Evolutionary conservation across 2,797 vertebrate genomes (phyloP).

Genomic region (Chloroceryle inda): DNA sequence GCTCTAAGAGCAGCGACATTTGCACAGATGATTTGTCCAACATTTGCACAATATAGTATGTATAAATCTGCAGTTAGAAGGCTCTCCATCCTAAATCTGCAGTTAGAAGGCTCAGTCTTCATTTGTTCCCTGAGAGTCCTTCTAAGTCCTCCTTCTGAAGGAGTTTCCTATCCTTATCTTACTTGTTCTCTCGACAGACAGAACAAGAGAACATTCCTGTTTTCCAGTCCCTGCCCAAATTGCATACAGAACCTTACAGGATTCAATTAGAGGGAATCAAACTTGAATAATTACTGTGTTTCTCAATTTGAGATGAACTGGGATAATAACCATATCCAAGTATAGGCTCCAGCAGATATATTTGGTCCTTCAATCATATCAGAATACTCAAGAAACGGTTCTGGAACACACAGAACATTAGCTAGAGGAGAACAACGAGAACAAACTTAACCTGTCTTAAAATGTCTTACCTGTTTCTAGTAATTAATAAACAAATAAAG

Average conservation of each 20-base stretch:
- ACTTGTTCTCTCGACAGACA: neutral
- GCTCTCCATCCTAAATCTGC: neutral
- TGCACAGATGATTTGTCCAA: neutral
- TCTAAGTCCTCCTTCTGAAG: neutral
- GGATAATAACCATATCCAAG: neutral
- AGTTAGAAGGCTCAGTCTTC: neutral
- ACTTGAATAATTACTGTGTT: neutral
- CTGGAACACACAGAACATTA: neutral
- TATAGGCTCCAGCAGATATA: neutral
- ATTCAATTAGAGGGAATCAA: constrained; percentile 38
- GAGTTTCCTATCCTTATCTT: neutral
- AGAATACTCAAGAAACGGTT: neutral
- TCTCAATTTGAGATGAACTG: neutral
- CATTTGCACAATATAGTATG: neutral
- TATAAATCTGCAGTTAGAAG: neutral
- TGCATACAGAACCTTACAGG: neutral
- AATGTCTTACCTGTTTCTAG: neutral
- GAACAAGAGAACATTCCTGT: neutral
- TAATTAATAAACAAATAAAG: neutral
- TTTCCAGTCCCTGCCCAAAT: constrained; percentile 5
- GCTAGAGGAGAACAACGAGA: neutral
- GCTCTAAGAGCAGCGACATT: neutral
- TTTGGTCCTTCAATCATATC: neutral
- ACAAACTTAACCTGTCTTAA: neutral
- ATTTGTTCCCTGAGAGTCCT: neutral